Conservation (phyloP, 2,797 vertebrate species). For the Periophthalmus magnuspinnatus region DNA sequence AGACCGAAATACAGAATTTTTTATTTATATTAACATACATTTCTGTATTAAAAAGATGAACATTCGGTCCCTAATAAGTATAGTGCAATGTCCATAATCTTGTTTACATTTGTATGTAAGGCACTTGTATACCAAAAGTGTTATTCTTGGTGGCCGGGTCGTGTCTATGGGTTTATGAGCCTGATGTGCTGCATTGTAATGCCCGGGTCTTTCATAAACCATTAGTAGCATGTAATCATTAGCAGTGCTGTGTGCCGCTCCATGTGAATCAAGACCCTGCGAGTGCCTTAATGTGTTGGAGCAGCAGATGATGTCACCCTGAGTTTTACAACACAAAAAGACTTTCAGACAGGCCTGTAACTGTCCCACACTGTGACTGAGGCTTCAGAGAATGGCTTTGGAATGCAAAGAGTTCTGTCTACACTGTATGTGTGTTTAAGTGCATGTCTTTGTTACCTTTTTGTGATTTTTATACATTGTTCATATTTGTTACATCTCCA, state of each 20-base stretch:
- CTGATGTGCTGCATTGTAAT: conserved; percentile 5
- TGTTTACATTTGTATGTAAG: conserved; percentile 1
- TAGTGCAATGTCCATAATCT: not conserved
- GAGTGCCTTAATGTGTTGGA: conserved; percentile 7
- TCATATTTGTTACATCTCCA: conserved; percentile 31
- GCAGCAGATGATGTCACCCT: conserved; percentile 23
- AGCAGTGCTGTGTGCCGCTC: conserved; percentile 19
- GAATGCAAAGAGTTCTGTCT: conserved; percentile 70
- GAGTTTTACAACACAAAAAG: conserved; percentile 20
- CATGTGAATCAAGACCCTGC: conserved; percentile 14
- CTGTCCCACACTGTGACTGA: conserved; percentile 37
- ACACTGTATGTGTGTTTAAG: conserved; percentile 8
- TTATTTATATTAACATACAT: not conserved
- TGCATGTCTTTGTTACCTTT: conserved; percentile 54
- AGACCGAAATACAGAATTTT: not conserved
- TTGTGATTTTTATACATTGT: conserved; percentile 31
- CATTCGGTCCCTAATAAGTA: not conserved
- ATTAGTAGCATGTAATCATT: conserved; percentile 37
- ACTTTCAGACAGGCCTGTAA: conserved; percentile 26
- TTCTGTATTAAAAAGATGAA: not conserved
- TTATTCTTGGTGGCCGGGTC: not conserved
- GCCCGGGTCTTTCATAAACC: conserved; percentile 23
- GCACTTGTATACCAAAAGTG: not conserved
- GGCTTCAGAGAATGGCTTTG: conserved; percentile 80
- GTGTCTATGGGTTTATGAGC: conserved; percentile 18